Evolutionary conservation across 2,797 vertebrate species (phyloP).

Genomic region (Cirrhinus molitorella): DNA sequence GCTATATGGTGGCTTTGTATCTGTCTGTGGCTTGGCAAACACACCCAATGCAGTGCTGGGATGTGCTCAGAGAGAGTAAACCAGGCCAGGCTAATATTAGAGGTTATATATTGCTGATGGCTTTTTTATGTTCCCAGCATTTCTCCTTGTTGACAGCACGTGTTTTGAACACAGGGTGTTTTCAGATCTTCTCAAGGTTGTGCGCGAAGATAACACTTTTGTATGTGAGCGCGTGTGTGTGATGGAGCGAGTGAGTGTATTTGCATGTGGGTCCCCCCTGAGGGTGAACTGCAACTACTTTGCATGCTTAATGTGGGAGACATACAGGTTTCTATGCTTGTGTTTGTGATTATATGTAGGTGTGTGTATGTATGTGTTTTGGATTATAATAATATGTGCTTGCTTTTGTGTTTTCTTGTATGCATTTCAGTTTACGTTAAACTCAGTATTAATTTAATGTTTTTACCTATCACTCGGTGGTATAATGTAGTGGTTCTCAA

Average conservation of each 20-base stretch:
- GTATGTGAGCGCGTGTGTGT: neutral
- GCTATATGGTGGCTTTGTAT: constrained; percentile 7
- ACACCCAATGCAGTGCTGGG: constrained; percentile 15
- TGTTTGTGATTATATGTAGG: neutral
- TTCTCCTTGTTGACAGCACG: constrained; percentile 34
- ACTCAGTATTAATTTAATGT: neutral
- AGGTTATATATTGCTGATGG: constrained; percentile 54
- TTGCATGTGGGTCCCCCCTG: constrained; percentile 12
- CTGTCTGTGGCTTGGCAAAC: constrained; percentile 24
- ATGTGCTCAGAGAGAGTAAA: constrained; percentile 61
- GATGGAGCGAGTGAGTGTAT: constrained; percentile 14
- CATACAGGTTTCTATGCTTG: constrained; percentile 21
- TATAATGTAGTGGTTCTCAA: neutral
- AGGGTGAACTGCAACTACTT: constrained; percentile 35
- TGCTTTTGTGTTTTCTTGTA: neutral
- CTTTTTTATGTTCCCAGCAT: constrained; percentile 53
- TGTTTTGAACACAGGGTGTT: constrained; percentile 29
- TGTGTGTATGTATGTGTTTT: constrained; percentile 10
- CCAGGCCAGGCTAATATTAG: constrained; percentile 57
- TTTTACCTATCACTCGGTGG: neutral
- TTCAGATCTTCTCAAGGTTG: constrained; percentile 40
- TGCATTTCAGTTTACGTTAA: neutral
- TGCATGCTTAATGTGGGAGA: constrained; percentile 55
- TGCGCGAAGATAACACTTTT: constrained; percentile 29
- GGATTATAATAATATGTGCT: neutral